A percentile compares a stretch with the other conserved stretches of the same genome.
Evolutionary conservation across 2,797 vertebrate genomes (phyloP).

Genomic region (Etheostoma nigrum): DNA sequence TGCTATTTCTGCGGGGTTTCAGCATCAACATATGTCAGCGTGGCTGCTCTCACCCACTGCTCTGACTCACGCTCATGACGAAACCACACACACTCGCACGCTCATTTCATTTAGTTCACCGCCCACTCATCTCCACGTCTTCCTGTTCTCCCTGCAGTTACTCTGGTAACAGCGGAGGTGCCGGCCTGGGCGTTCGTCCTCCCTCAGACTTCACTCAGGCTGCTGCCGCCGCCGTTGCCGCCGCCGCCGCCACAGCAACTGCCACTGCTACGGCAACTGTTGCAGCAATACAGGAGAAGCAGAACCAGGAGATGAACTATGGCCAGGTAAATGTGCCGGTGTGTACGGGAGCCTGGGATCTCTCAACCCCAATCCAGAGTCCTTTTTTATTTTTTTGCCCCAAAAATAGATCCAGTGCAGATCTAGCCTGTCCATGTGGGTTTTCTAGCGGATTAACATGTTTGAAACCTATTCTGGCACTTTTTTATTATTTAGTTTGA

Average conservation of each 20-base stretch:
- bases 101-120: slow-evolving; percentile 13
- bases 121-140: slow-evolving; percentile 42
- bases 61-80: slow-evolving; percentile 59
- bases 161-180: slow-evolving; percentile 83
- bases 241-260: slow-evolving; percentile 93
- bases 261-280: slow-evolving; percentile 95
- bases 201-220: slow-evolving; percentile 94
- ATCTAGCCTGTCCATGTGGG: background rate
- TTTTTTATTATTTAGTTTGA: background rate
- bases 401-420: background rate
- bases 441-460: background rate
- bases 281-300: slow-evolving; percentile 95
- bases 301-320: slow-evolving; percentile 95
- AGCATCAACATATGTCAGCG: slow-evolving; percentile 35
- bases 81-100: slow-evolving; percentile 21
- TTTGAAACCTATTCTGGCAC: background rate
- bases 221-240: slow-evolving; percentile 91
- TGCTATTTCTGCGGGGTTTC: slow-evolving; percentile 18
- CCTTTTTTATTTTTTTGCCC: background rate
- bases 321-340: slow-evolving; percentile 63
- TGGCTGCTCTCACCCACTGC: slow-evolving; percentile 43
- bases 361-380: too few species aligned
- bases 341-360: background rate
- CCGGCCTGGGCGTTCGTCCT: slow-evolving; percentile 87
- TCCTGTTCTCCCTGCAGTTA: slow-evolving; percentile 83